These are phyloP conservation scores for Dusona sp. DNA, from an alignment of 2,888 invertebrate species.

Conservation along the genomic window DNA sequence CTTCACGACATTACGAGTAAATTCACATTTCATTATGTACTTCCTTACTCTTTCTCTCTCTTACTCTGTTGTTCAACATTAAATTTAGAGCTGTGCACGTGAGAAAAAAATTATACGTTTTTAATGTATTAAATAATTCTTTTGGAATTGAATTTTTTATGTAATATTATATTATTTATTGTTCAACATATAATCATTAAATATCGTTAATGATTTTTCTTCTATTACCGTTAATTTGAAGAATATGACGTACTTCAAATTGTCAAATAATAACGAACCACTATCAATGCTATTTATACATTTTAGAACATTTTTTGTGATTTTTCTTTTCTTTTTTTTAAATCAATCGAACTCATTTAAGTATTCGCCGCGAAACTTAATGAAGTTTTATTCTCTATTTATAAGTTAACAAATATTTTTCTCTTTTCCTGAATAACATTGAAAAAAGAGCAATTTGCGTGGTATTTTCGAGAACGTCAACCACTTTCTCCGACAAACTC, in stretches of 20 bases:
- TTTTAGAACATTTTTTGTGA: not conserved
- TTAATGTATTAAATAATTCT: not conserved
- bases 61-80: slow-evolving; percentile 14
- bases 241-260: not conserved
- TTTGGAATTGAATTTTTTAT: not conserved
- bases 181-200: not conserved
- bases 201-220: not conserved
- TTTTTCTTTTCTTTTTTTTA: not conserved
- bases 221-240: not conserved
- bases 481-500: not conserved
- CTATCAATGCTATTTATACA: too few species aligned
- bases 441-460: not conserved
- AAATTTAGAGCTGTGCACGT: not conserved
- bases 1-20: slow-evolving; percentile 50
- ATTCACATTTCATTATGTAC: slow-evolving; percentile 30
- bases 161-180: not conserved
- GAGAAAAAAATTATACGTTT: not conserved
- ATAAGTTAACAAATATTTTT: not conserved
- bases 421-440: not conserved
- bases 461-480: not conserved
- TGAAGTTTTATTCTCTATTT: not conserved
- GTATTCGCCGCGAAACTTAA: not conserved
- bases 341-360: not conserved
- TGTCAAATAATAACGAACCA: not conserved
- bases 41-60: slow-evolving; percentile 4